Evolutionary conservation across 2,888 invertebrate species (phyloP), one percentile per base, ranked within the genome.

Genomic region (Amphimallon solstitiale): DNA sequence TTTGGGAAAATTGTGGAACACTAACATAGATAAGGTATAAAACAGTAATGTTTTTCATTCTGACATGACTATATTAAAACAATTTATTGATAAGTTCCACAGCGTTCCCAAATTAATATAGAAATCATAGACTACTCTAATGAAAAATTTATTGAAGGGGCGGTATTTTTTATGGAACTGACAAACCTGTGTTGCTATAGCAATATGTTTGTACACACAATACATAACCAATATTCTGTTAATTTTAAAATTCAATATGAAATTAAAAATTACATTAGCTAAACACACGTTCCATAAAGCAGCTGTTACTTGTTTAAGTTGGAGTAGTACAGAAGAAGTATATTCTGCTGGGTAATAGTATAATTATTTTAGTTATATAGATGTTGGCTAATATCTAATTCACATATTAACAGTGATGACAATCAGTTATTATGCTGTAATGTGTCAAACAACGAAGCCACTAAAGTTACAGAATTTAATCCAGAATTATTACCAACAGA

Each of bases 311-410:
- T 95, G 96, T 80, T 91, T 96, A 10, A 93, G 93, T 72, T 98
- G 98, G 98, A 93, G 92, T 80, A 93, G 91, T 73, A 90, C 94
- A 23, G 97, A 98, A 81, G 97, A 98, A 82, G 91, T 97, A 51
- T 94, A 92, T 83, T 95, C 96, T 19, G 92, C 92, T 75, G 92
- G 94, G 95, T 93, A 81, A 82, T n/a, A n/a, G n/a, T n/a, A 63
- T 54, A 37, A 46, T 54, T 52, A 38, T 23, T 21, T 12, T 59
- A 29, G 51, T 23, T 37, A 34, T 21, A 17, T 40, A 17, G 23
- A 48, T 49, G 40, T 14, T 37, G 37, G 43, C 29, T 37, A 14
- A 37, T 3, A 54, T 77, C 80, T 64, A 43, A 38, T 37, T 14
- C 14, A 12, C 17, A 34, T 65, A 52, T 48, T 71, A 82, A 70